Conservation (phyloP, 2,888 invertebrate species). For the Phengaris arion region DNA sequence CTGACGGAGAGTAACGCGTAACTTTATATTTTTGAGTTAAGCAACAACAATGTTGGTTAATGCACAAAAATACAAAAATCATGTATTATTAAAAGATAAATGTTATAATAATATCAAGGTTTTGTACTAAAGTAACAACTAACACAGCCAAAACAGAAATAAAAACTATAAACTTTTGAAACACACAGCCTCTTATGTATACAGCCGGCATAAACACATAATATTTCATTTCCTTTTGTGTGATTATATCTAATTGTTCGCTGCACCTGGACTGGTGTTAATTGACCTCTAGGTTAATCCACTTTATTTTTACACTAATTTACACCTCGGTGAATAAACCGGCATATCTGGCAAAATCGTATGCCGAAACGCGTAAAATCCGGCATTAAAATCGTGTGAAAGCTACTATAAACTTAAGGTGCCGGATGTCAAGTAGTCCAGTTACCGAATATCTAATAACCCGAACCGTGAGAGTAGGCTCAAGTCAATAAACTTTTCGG, state of each 20-base stretch:
- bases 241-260: constrained; percentile 1
- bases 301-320: neutral
- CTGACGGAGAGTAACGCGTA: neutral
- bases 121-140: too few relatives aligned
- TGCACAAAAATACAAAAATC: too few relatives aligned
- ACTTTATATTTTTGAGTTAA: too few relatives aligned
- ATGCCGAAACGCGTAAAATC: neutral
- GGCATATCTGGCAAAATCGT: neutral
- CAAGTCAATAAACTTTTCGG: neutral
- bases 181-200: neutral
- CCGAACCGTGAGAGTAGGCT: neutral
- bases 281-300: neutral
- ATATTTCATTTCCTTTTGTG: neutral
- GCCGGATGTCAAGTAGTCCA: neutral
- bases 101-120: too few relatives aligned
- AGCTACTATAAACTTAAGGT: neutral
- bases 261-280: neutral
- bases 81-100: too few relatives aligned
- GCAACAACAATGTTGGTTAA: too few relatives aligned
- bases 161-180: too few relatives aligned
- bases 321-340: neutral
- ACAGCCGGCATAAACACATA: neutral
- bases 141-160: too few relatives aligned
- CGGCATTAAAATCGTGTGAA: constrained; percentile 1
- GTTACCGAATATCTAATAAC: neutral